Evolutionary conservation across 2,888 invertebrate species (phyloP).

Genomic region (Melipona bicolor): DNA sequence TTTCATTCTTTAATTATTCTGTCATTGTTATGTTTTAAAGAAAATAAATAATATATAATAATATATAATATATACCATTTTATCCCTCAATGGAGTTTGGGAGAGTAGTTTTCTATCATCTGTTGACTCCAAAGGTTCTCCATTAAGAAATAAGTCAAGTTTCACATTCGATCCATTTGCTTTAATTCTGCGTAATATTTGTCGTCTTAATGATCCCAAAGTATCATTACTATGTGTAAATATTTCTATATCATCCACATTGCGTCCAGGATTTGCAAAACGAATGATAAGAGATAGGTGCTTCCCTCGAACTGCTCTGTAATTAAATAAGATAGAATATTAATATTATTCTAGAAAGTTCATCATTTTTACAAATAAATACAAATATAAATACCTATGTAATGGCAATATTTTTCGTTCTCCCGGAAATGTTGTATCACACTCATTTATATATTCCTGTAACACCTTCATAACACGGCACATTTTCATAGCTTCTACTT

Average conservation of each 20-base stretch:
- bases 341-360: conserved; percentile 18
- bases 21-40: not conserved
- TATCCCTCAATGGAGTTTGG: conserved; percentile 94
- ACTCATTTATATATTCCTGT: conserved; percentile 97
- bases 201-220: conserved; percentile 92
- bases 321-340: conserved; percentile 63
- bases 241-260: conserved; percentile 96
- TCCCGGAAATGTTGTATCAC: conserved; percentile 94
- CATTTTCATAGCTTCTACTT: conserved; percentile 92
- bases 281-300: conserved; percentile 94
- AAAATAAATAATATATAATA: conserved; percentile 84
- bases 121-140: conserved; percentile 93
- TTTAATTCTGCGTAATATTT: conserved; percentile 89
- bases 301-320: conserved; percentile 95
- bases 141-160: conserved; percentile 95
- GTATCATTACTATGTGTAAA: conserved; percentile 98
- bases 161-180: conserved; percentile 90
- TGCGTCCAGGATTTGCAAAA: conserved; percentile 94
- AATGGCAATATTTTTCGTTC: conserved; percentile 96
- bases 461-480: conserved; percentile 97
- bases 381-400: conserved; percentile 85
- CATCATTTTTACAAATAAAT: conserved; percentile 2
- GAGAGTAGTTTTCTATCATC: conserved; percentile 95
- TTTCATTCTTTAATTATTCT: conserved; percentile 3
- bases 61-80: conserved; percentile 90